Evolutionary conservation across 2,797 vertebrate species (phyloP).

Genomic region (Chromis chromis): DNA sequence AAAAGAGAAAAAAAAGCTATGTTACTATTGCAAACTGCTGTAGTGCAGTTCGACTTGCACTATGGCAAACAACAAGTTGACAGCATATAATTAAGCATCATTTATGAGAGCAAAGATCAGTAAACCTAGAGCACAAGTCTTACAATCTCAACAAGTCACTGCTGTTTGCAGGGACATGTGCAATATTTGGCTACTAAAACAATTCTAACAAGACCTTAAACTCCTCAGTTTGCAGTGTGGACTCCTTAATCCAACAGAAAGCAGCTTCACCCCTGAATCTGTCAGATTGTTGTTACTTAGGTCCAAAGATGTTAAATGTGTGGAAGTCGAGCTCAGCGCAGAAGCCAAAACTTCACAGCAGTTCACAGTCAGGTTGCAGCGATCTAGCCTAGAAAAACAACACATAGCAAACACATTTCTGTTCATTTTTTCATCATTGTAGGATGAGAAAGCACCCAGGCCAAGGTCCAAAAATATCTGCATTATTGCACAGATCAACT

Average conservation of each 20-base stretch:
- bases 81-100: background rate
- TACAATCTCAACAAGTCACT: background rate
- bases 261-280: conserved; percentile 54
- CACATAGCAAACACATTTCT: background rate
- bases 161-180: background rate
- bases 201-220: conserved; percentile 46
- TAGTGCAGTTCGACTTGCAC: no score
- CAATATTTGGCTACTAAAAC: background rate
- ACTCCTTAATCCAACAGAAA: conserved; percentile 43
- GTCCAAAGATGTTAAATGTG: conserved; percentile 53
- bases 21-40: background rate
- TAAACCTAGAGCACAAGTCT: background rate
- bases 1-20: background rate
- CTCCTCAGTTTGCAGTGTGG: conserved; percentile 53
- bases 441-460: background rate
- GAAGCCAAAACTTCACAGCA: conserved; percentile 50
- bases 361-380: conserved; percentile 54
- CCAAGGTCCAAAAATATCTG: background rate
- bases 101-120: background rate
- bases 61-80: no score
- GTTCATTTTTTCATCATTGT: background rate
- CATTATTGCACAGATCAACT: background rate
- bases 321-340: conserved; percentile 35
- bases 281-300: conserved; percentile 59
- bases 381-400: conserved; percentile 36